Conservation (phyloP, 2,113 vertebrate species). For the Herpailurus yagouaroundi region DNA sequence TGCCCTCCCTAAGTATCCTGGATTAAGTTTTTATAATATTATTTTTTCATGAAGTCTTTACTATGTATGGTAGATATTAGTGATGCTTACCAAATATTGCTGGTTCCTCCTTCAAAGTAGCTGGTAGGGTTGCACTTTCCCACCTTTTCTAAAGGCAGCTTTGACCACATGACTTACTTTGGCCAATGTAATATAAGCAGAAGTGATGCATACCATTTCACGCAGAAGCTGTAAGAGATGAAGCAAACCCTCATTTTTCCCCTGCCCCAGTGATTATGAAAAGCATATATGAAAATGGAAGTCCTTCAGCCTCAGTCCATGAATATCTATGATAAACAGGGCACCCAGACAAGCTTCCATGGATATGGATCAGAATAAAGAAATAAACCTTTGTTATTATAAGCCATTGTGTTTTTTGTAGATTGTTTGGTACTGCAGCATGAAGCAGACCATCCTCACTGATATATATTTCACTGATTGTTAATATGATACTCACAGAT, state of each 20-base stretch:
- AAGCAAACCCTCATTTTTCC: neutral
- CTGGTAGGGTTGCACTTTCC: neutral
- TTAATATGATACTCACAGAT: neutral
- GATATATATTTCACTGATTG: neutral
- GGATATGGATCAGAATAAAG: neutral
- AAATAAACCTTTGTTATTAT: neutral
- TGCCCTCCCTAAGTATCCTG: neutral
- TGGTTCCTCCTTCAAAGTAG: neutral
- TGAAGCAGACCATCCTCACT: neutral
- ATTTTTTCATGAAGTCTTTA: slow-evolving; percentile 12
- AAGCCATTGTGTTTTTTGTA: neutral
- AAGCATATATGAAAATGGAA: neutral
- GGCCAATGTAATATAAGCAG: neutral
- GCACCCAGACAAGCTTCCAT: neutral
- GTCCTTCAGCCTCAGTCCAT: neutral
- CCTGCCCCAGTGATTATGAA: neutral
- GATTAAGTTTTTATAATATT: neutral
- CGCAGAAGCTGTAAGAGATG: neutral
- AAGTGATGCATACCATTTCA: neutral
- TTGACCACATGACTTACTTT: neutral
- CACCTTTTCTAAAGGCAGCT: neutral
- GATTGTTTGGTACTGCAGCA: neutral
- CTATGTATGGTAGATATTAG: neutral
- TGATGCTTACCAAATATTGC: neutral
- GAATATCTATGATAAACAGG: neutral